Conservation (phyloP, 2,113 vertebrate species). For the Barbus barbus region DNA sequence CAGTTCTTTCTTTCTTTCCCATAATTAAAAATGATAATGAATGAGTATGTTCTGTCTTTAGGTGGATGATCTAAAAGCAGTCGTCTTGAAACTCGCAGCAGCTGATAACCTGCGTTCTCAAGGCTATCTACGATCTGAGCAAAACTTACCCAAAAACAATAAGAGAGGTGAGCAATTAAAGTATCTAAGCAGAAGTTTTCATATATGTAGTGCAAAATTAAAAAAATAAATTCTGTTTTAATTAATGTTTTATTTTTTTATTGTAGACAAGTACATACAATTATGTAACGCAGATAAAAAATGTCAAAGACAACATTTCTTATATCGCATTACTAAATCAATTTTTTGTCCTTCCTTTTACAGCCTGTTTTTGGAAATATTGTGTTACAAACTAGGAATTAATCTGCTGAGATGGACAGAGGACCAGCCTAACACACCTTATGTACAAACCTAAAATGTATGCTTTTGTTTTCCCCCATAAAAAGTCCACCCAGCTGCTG, state of each 20-base stretch:
- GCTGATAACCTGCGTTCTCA: conserved; percentile 73
- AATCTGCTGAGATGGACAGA: neutral
- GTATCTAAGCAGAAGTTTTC: neutral
- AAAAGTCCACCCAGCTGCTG: conserved; percentile 19
- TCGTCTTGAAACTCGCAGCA: conserved; percentile 73
- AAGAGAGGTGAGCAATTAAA: conserved; percentile 74
- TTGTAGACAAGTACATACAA: neutral
- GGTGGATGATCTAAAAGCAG: conserved; percentile 72
- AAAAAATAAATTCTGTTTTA: no score
- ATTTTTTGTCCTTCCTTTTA: conserved; percentile 24
- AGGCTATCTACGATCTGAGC: conserved; percentile 71
- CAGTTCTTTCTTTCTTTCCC: neutral
- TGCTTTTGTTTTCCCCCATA: conserved; percentile 38
- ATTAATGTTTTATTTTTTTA: no score
- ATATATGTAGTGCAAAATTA: neutral
- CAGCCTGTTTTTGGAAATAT: conserved; percentile 87
- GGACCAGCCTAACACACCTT: neutral
- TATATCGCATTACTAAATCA: neutral
- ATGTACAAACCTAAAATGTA: conserved; percentile 34
- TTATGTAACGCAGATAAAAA: neutral
- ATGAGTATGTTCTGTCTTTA: conserved; percentile 49
- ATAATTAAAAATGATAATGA: neutral
- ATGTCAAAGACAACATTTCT: neutral
- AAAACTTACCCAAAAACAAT: conserved; percentile 71
- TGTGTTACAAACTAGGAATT: conserved; percentile 77